phyloP scores from a whole-genome alignment of 2,797 vertebrate species.

The Sebastes umbrosus region DNA sequence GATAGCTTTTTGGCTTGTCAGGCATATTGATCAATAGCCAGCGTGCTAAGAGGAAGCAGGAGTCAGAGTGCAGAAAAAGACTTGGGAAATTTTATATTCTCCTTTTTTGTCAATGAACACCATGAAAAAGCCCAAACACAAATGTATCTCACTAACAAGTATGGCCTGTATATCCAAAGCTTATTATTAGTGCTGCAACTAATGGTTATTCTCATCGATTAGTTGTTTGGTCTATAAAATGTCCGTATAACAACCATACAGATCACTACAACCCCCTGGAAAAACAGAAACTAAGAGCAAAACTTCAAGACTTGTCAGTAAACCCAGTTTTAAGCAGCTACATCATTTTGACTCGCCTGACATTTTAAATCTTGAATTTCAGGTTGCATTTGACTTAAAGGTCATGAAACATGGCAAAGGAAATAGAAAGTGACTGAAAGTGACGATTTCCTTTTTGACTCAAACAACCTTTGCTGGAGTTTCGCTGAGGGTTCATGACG shows the following conservation, averaged over 20 bases:
- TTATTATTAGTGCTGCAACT: too few species aligned
- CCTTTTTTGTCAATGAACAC: not conserved
- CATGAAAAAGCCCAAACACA: not conserved
- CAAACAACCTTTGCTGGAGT: not conserved
- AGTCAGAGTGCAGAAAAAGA: not conserved
- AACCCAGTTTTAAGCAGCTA: slow-evolving; percentile 5
- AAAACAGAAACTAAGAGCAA: not conserved
- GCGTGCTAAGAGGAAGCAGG: not conserved
- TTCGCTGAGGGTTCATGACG: not conserved
- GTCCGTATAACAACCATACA: not conserved
- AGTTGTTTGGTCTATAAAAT: too few species aligned
- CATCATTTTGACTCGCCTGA: slow-evolving; percentile 32
- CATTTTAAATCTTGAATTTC: slow-evolving; percentile 43
- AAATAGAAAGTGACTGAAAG: slow-evolving; percentile 36
- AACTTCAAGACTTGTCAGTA: not conserved
- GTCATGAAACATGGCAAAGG: slow-evolving; percentile 16
- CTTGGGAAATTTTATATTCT: not conserved
- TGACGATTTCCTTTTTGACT: slow-evolving; percentile 20
- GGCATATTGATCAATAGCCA: slow-evolving; percentile 36
- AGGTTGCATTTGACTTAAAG: slow-evolving; percentile 42
- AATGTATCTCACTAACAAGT: not conserved
- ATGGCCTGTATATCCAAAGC: not conserved
- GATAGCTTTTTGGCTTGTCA: slow-evolving; percentile 42
- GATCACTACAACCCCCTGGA: not conserved
- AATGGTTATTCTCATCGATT: too few species aligned